Base-by-base conservation (phyloP, 1,140 invertebrate genomes). In the Melitaea cinxia region DNA sequence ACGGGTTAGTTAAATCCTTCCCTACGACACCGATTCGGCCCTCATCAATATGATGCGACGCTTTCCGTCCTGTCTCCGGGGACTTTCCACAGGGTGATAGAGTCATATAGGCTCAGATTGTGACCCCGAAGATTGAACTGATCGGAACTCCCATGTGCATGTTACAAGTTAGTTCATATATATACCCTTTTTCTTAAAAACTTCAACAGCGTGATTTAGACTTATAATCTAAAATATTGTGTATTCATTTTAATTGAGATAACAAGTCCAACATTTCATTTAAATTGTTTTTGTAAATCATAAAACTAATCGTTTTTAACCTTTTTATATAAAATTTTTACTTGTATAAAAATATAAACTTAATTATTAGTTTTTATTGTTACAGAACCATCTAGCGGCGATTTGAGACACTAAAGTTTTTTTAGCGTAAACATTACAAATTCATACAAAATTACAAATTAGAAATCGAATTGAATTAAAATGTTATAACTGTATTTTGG, bases 41-140 rank as follows among this genome's bases (percentile, higher is more conserved):
- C 66, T 26, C 75, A 81, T 66, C 63, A 23, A 74, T 61, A 88
- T 53, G 65, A 73, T 82, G 79, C 56, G 84, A 66, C 84, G 84
- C 85, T 90, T 83, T 88, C 87, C 84, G 84, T 70, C 87, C 67
- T 82, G 17, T 78, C 87, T 90, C 87, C 87, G 85, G 87, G 87
- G 87, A 90, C 88, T 88, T 88, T 90, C 85, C 87, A 83, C 87
- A 83, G 83, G 87, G 83, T 84, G 71, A 58, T 19, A 21, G 74
- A 89, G 70, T 64, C 78, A 89, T 64, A 19, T 26, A 76, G 75
- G 55, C 61, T 86, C 80, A 70, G 86, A 55, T 23, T 67, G 86
- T 89, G 65, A 86, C 81, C 86, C 84, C 83, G 86, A 86, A 37
- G 75, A 78, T 71, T 83, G 82, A 82, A 86, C 82, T 89, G 85